Evolutionary conservation across 2,113 vertebrate genomes (phyloP).

Genomic region (Parotia lawesii): DNA sequence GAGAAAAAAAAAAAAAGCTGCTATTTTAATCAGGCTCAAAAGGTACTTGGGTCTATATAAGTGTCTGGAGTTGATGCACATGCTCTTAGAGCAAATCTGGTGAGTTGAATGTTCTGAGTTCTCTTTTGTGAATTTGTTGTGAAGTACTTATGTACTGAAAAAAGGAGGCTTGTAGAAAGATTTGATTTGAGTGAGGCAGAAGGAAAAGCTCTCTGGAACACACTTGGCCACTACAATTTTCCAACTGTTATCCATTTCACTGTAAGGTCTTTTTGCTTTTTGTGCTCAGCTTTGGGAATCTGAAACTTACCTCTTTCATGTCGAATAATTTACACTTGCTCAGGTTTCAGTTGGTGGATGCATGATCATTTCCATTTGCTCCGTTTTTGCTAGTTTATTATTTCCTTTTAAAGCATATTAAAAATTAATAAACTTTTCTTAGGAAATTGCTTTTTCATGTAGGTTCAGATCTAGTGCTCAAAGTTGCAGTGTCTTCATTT

Average conservation of each 20-base stretch:
- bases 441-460: not conserved
- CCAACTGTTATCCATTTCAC: not conserved
- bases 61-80: not conserved
- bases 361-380: not conserved
- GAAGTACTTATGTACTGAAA: not conserved
- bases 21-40: not conserved
- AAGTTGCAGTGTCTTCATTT: not conserved
- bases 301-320: not conserved
- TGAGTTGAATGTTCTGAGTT: not conserved
- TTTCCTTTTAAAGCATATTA: not conserved
- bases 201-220: not conserved
- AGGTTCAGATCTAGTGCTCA: not conserved
- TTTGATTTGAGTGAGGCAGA: not conserved
- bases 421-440: not conserved
- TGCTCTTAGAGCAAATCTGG: not conserved
- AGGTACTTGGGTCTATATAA: not conserved
- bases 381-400: not conserved
- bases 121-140: not conserved
- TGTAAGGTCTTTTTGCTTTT: not conserved
- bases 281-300: not conserved
- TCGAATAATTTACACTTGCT: not conserved
- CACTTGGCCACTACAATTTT: not conserved
- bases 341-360: not conserved
- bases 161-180: not conserved
- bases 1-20: not conserved